phyloP scores from a whole-genome alignment of 1,140 invertebrate genomes.

The Drosophila sulfurigaster region DNA sequence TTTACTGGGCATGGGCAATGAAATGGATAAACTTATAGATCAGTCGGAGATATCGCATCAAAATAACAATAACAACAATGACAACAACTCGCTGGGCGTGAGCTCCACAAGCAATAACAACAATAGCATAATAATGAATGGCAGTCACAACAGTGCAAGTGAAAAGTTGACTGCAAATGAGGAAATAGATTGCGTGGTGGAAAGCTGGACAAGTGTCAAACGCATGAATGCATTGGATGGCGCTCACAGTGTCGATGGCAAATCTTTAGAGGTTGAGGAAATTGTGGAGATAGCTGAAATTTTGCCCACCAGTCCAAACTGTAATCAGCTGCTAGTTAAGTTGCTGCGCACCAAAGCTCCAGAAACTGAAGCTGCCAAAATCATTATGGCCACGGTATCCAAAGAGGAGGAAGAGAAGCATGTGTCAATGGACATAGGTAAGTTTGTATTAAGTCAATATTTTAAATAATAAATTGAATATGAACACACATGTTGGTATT shows the following conservation, averaged over 20 bases:
- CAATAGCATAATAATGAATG: slow-evolving; percentile 64
- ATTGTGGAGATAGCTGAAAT: slow-evolving; percentile 79
- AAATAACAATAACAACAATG: slow-evolving; percentile 69
- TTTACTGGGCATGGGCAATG: slow-evolving; percentile 58
- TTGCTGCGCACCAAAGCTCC: slow-evolving; percentile 70
- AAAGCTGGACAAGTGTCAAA: slow-evolving; percentile 78
- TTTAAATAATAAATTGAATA: background rate
- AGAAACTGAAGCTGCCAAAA: slow-evolving; percentile 61
- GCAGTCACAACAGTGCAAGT: slow-evolving; percentile 44
- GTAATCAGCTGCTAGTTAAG: slow-evolving; percentile 78
- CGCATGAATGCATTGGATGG: slow-evolving; percentile 75
- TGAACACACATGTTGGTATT: background rate
- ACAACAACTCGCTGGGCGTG: slow-evolving; percentile 54
- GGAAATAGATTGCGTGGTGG: slow-evolving; percentile 76
- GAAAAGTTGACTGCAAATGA: slow-evolving; percentile 62
- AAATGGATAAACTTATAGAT: slow-evolving; percentile 72
- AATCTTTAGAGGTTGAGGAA: slow-evolving; percentile 50
- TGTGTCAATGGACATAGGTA: slow-evolving; percentile 56
- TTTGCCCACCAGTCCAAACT: slow-evolving; percentile 73
- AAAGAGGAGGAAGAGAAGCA: slow-evolving; percentile 68
- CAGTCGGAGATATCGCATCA: slow-evolving; percentile 58
- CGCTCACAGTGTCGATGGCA: slow-evolving; percentile 50
- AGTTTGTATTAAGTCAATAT: slow-evolving; percentile 2
- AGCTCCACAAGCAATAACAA: slow-evolving; percentile 58
- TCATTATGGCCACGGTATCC: slow-evolving; percentile 77